These are phyloP conservation scores for Desmophyllum pertusum DNA, from an alignment of 92 coral and sea anemone genomes.

Conservation along the genomic window DNA sequence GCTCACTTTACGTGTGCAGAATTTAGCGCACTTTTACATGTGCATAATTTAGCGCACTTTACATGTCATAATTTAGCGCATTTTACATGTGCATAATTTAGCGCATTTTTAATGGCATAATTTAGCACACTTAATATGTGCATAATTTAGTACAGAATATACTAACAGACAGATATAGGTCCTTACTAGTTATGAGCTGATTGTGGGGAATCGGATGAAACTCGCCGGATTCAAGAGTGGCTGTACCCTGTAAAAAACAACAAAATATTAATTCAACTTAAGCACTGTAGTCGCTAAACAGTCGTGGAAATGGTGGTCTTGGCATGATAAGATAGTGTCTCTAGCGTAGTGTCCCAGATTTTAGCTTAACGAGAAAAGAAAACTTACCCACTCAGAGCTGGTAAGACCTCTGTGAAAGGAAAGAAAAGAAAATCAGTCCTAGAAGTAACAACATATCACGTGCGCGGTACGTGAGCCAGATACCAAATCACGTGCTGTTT, in stretches of 20 bases:
- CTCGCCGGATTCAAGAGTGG: constrained; percentile 82
- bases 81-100: too few species aligned
- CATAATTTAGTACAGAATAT: neutral
- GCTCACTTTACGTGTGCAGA: neutral
- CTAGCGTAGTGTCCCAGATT: neutral
- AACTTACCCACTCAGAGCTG: constrained; percentile 92
- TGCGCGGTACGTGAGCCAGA: too few species aligned
- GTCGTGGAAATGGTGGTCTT: too few species aligned
- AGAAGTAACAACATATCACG: neutral
- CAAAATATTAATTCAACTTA: neutral
- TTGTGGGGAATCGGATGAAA: constrained; percentile 83
- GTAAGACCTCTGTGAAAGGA: constrained; percentile 61
- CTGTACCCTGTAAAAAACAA: constrained; percentile 72
- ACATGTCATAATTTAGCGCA: neutral
- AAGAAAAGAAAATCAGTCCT: neutral
- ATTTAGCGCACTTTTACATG: neutral
- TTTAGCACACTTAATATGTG: neutral
- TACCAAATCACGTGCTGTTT: neutral
- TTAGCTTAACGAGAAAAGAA: neutral
- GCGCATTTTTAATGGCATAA: neutral
- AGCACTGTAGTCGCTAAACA: neutral
- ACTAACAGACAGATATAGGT: neutral
- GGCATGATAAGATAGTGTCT: too few species aligned
- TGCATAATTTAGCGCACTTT: neutral
- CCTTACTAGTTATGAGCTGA: constrained; percentile 84